Conservation (phyloP, 2,797 vertebrate species). For the Orientallactaga sibirica region DNA sequence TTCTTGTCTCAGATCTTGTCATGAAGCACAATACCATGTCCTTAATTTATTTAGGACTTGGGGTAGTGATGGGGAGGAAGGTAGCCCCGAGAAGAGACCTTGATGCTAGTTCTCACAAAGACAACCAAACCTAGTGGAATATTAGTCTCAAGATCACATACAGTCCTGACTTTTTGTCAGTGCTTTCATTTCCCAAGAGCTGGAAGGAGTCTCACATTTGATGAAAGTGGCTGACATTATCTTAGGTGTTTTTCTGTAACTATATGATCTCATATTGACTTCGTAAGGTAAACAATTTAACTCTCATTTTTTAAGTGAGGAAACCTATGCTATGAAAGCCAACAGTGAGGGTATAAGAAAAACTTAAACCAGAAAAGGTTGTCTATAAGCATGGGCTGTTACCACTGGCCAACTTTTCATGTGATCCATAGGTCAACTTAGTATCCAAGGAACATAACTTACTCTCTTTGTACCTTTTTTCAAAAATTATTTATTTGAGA, state of each 20-base stretch:
- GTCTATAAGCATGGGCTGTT: neutral
- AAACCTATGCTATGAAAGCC: neutral
- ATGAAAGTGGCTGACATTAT: neutral
- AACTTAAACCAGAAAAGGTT: neutral
- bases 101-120: neutral
- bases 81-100: neutral
- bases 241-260: neutral
- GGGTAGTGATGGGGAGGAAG: neutral
- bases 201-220: neutral
- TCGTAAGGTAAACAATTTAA: neutral
- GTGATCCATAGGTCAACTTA: neutral
- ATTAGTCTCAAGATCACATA: neutral
- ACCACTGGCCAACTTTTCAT: neutral
- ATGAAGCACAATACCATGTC: neutral
- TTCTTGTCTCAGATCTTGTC: neutral
- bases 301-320: neutral
- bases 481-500: too few species aligned
- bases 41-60: neutral
- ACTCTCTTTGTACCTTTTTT: neutral
- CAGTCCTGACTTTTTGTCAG: too few species aligned
- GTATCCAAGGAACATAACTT: neutral
- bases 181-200: neutral
- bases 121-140: rapidly evolving
- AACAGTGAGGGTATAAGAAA: neutral
- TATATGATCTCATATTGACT: neutral